Evolutionary conservation across 2,797 vertebrate species (phyloP).

Genomic region (Acomys russatus): DNA sequence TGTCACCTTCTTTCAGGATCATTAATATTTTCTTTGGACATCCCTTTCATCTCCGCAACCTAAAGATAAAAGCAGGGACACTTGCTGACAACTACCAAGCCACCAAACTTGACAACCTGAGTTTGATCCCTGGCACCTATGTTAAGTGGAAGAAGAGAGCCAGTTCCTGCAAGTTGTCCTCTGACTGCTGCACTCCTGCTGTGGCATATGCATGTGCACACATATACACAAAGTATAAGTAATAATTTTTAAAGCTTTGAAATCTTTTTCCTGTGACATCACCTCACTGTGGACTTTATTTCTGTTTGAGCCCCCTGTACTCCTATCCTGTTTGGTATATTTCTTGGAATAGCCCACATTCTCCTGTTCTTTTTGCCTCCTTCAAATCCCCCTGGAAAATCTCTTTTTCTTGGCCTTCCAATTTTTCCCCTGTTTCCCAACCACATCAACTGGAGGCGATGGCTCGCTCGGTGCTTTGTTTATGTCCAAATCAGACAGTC

Average conservation of each 20-base stretch:
- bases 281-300: constrained; percentile 58
- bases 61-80: constrained; percentile 35
- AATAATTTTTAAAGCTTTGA: constrained; percentile 21
- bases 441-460: constrained; percentile 63
- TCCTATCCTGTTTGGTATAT: constrained; percentile 46
- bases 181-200: neutral
- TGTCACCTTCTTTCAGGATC: neutral
- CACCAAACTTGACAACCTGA: neutral
- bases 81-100: neutral
- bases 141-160: neutral
- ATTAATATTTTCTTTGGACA: constrained; percentile 30
- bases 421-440: constrained; percentile 64
- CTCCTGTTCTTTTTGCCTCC: constrained; percentile 30
- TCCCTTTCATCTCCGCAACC: neutral
- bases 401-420: constrained; percentile 67
- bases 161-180: neutral
- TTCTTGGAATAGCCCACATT: constrained; percentile 64
- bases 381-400: constrained; percentile 59
- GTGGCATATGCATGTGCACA: neutral
- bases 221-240: neutral
- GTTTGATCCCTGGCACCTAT: neutral
- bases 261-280: constrained; percentile 18
- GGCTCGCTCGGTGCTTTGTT: constrained; percentile 80
- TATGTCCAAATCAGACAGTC: constrained; percentile 81
- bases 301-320: constrained; percentile 42